phyloP scores from a whole-genome alignment of 2,113 vertebrate species.

The Argyrosomus japonicus region DNA sequence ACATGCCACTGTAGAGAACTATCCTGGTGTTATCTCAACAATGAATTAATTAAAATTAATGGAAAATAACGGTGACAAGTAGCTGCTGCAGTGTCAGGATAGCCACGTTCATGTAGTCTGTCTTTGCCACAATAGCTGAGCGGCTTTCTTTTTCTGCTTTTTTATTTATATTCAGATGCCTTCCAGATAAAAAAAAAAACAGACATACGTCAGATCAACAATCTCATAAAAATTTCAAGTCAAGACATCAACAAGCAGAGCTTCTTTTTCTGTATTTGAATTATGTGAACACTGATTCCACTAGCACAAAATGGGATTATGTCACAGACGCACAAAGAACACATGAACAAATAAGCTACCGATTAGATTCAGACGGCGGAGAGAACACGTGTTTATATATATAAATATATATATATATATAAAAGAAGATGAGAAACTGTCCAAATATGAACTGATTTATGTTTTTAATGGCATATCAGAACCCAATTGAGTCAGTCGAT shows the following conservation, averaged over 20 bases:
- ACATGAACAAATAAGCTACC: conserved; percentile 19
- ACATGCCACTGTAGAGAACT: conserved; percentile 26
- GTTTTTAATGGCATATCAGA: conserved; percentile 14
- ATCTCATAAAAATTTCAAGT: background rate
- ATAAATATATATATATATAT: too few species aligned
- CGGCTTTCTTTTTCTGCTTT: background rate
- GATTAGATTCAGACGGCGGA: background rate
- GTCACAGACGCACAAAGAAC: conserved; percentile 17
- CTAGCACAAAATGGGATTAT: conserved; percentile 31
- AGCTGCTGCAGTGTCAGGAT: conserved; percentile 25
- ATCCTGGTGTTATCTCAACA: conserved; percentile 21
- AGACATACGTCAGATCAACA: conserved; percentile 14
- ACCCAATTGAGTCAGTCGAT: background rate
- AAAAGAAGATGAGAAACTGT: conserved; percentile 5
- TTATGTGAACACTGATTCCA: conserved; percentile 27
- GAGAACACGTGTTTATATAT: background rate
- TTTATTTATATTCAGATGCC: conserved; percentile 16
- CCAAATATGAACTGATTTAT: conserved; percentile 27
- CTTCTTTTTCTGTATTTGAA: conserved; percentile 7
- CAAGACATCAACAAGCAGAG: background rate
- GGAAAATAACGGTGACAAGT: conserved; percentile 64
- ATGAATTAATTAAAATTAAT: conserved; percentile 45
- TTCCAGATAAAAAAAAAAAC: conserved; percentile 7
- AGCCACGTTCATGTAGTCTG: conserved; percentile 10
- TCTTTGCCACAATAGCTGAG: conserved; percentile 39